These are phyloP conservation scores for Cryptus armator DNA, from an alignment of 2,888 invertebrate species.

Conservation along the genomic window DNA sequence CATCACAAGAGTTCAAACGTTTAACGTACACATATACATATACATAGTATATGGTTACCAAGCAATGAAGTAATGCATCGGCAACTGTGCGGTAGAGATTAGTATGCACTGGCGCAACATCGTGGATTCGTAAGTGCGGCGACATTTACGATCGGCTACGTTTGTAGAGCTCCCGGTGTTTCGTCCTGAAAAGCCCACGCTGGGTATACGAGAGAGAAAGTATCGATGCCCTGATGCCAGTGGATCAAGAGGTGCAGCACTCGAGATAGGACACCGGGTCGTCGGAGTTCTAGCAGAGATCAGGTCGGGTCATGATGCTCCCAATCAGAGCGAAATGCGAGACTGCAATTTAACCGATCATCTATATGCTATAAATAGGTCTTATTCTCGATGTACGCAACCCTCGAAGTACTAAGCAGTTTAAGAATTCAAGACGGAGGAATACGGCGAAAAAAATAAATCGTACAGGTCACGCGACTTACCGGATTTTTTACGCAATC, in stretches of 20 bases:
- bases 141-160: constrained; percentile 66
- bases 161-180: constrained; percentile 64
- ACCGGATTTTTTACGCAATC: too few species aligned
- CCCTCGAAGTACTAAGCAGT: neutral
- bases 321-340: constrained; percentile 55
- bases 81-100: constrained; percentile 45
- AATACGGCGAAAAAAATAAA: too few species aligned
- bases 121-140: constrained; percentile 63
- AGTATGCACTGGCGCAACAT: constrained; percentile 61
- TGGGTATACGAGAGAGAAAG: constrained; percentile 62
- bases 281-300: constrained; percentile 42
- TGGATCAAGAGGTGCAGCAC: constrained; percentile 62
- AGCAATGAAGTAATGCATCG: constrained; percentile 57
- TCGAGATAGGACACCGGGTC: constrained; percentile 56
- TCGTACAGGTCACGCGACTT: too few species aligned
- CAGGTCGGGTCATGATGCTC: constrained; percentile 59
- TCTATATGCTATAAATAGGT: neutral
- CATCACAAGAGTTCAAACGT: neutral
- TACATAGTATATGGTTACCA: constrained; percentile 4
- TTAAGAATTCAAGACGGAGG: neutral
- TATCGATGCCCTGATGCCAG: constrained; percentile 61
- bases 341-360: constrained; percentile 45
- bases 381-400: neutral
- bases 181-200: constrained; percentile 46
- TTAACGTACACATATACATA: neutral